Conservation (phyloP, 2,888 invertebrate species). For the Ganaspis brasiliensis region DNA sequence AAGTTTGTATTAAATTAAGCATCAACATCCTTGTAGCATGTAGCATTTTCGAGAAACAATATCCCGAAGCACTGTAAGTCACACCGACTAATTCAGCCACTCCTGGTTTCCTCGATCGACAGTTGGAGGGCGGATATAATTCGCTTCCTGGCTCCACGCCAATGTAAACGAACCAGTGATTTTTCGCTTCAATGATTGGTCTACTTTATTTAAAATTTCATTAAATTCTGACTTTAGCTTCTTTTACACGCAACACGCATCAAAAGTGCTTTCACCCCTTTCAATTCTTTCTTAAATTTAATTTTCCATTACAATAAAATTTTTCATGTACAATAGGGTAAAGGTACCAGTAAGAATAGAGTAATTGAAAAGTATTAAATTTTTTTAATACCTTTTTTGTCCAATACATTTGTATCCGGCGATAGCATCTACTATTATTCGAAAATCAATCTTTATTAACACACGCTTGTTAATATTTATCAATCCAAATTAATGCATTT, state of each 20-base stretch:
- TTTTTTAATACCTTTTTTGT: too few species aligned
- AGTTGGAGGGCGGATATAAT: conserved; percentile 43
- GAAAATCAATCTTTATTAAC: too few species aligned
- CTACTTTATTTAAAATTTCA: conserved; percentile 21
- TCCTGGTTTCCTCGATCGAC: conserved; percentile 47
- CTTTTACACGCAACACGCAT: neutral
- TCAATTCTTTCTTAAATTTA: neutral
- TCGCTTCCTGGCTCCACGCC: conserved; percentile 43
- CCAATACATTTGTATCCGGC: too few species aligned
- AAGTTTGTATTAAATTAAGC: conserved; percentile 9
- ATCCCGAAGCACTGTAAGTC: conserved; percentile 32
- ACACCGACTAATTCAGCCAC: conserved; percentile 46
- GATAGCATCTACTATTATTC: too few species aligned
- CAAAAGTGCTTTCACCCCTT: neutral
- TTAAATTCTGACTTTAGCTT: conserved; percentile 13
- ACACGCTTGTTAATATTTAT: too few species aligned
- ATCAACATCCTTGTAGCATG: conserved; percentile 19
- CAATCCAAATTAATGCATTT: too few species aligned
- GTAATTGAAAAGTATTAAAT: too few species aligned
- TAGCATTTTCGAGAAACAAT: conserved; percentile 30
- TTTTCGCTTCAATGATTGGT: conserved; percentile 36
- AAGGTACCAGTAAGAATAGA: too few species aligned
- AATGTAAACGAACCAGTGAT: conserved; percentile 38
- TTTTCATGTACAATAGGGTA: too few species aligned
- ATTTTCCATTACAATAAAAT: neutral